Evolutionary conservation across 2,113 vertebrate genomes (phyloP).

Genomic region (Cervus canadensis): DNA sequence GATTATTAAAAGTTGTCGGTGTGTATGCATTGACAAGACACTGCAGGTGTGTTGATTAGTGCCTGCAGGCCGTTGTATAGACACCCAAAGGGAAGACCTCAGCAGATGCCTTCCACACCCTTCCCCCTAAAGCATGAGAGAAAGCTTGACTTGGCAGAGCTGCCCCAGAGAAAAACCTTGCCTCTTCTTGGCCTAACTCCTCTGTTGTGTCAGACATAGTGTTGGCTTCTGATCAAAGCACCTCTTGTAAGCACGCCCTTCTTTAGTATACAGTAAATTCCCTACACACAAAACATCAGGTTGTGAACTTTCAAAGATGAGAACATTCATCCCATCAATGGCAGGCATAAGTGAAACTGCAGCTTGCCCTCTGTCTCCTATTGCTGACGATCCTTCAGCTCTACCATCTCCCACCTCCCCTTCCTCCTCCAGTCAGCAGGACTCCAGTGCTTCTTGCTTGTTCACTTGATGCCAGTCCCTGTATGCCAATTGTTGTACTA

Average conservation of each 20-base stretch:
- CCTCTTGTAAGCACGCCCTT: neutral
- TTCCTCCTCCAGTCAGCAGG: neutral
- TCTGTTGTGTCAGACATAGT: rapidly evolving
- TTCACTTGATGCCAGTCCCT: neutral
- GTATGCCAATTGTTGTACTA: neutral
- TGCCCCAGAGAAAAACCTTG: neutral
- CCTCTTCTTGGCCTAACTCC: neutral
- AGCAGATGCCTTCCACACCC: neutral
- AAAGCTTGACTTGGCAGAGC: neutral
- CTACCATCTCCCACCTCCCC: neutral
- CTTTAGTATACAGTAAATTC: neutral
- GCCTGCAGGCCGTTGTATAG: neutral
- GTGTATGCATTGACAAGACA: neutral
- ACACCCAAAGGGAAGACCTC: neutral
- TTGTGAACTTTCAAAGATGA: neutral
- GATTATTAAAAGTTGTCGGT: neutral
- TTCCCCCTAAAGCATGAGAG: neutral
- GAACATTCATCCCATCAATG: neutral
- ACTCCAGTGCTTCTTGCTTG: neutral
- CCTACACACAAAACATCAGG: neutral
- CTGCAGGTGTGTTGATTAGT: conserved; percentile 28
- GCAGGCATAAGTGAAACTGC: neutral
- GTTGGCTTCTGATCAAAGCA: neutral
- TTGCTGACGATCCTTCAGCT: neutral
- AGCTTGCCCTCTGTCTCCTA: neutral